Conservation (phyloP, 1,140 invertebrate species). For the Phthorimaea operculella region DNA sequence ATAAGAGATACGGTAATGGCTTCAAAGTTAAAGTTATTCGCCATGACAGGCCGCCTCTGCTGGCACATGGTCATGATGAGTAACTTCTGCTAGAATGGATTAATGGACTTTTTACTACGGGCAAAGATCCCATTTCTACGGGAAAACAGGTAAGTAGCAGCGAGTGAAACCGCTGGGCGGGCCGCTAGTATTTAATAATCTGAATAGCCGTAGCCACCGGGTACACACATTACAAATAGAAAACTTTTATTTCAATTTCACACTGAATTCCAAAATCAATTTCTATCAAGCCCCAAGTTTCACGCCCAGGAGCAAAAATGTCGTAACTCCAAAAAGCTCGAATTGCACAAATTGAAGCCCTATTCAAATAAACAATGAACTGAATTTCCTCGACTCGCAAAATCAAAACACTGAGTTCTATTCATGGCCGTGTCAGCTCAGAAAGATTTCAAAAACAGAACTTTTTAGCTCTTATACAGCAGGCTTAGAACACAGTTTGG, state of each 20-base stretch:
- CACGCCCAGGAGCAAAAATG: not conserved
- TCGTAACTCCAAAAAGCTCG: not conserved
- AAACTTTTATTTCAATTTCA: slow-evolving; percentile 63
- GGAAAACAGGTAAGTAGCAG: no score
- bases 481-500: slow-evolving; percentile 48
- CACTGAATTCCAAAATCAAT: slow-evolving; percentile 58
- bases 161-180: no score
- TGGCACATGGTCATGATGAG: no score
- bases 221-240: slow-evolving; percentile 12
- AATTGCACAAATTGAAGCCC: not conserved
- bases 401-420: slow-evolving; percentile 29
- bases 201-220: slow-evolving; percentile 7
- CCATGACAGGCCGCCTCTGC: no score
- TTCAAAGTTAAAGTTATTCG: no score
- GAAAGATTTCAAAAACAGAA: slow-evolving; percentile 50
- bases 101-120: no score
- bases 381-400: not conserved
- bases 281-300: slow-evolving; percentile 39
- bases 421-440: slow-evolving; percentile 45
- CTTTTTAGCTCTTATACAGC: slow-evolving; percentile 43
- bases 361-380: not conserved
- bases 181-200: slow-evolving; percentile 36
- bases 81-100: no score
- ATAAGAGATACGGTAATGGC: no score
- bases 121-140: no score